Conservation (phyloP, 2,113 vertebrate genomes). For the Glaucomys volans region DNA sequence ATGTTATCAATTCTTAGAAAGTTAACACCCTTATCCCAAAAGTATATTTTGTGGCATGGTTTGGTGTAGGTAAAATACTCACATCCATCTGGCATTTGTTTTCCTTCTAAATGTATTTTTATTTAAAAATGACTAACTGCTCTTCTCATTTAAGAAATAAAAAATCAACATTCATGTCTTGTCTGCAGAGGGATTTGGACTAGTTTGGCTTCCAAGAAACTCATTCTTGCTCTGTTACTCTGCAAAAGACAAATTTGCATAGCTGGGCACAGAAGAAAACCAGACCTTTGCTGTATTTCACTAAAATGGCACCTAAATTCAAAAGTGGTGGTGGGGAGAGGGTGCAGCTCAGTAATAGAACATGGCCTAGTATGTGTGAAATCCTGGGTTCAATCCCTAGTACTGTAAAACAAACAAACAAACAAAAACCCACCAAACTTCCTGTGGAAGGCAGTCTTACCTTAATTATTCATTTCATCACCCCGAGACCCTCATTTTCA, state of each 20-base stretch:
- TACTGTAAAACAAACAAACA: too few species aligned
- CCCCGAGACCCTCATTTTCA: neutral
- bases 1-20: neutral
- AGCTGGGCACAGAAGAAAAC: neutral
- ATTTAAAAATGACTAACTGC: neutral
- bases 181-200: neutral
- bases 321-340: too few species aligned
- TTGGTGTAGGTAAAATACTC: neutral
- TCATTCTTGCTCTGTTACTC: neutral
- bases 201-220: neutral
- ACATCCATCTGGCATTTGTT: neutral
- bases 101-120: neutral
- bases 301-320: too few species aligned
- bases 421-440: too few species aligned
- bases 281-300: neutral
- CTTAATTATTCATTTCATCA: neutral
- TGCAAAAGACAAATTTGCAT: neutral
- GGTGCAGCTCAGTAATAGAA: too few species aligned
- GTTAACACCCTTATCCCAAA: neutral
- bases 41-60: neutral
- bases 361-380: too few species aligned
- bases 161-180: neutral
- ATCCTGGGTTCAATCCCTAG: too few species aligned
- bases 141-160: conserved; percentile 17
- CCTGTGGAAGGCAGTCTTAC: neutral